phyloP scores from a whole-genome alignment of 2,888 invertebrate species.

The Heliconius aoede region DNA sequence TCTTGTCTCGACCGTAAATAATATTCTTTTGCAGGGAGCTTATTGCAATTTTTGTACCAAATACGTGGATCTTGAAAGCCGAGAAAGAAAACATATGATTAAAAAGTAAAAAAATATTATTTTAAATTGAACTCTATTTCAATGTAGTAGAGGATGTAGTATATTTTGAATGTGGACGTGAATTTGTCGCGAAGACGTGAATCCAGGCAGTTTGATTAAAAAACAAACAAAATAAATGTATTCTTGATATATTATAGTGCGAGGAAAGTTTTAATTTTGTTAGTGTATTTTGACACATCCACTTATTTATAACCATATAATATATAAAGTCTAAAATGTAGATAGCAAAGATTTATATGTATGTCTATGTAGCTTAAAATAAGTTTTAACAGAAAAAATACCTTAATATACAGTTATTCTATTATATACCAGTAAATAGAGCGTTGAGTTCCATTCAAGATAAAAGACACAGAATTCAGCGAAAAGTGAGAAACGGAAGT shows the following conservation, averaged over 20 bases:
- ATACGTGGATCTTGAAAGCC: conserved; percentile 49
- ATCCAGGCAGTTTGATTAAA: conserved; percentile 68
- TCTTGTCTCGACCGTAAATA: conserved; percentile 75
- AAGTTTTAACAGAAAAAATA: too few relatives aligned
- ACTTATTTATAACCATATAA: neutral
- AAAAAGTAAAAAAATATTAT: neutral
- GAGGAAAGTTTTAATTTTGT: conserved; percentile 10
- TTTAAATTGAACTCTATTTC: conserved; percentile 24
- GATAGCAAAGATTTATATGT: too few relatives aligned
- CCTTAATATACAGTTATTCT: too few relatives aligned
- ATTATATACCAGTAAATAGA: too few relatives aligned
- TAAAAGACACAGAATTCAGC: too few relatives aligned
- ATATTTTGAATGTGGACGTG: conserved; percentile 51
- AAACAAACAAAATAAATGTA: conserved; percentile 58
- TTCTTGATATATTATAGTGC: conserved; percentile 48
- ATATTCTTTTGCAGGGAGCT: conserved; percentile 79
- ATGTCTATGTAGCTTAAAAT: too few relatives aligned
- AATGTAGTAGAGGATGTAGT: neutral
- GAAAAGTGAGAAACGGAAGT: too few relatives aligned
- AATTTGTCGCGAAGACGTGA: conserved; percentile 62
- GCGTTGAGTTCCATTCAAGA: too few relatives aligned
- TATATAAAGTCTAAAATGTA: too few relatives aligned
- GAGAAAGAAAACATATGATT: conserved; percentile 11
- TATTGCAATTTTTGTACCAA: conserved; percentile 71
- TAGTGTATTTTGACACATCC: neutral